phyloP scores from a whole-genome alignment of 1,140 invertebrate genomes.

The Drosophila varians region DNA sequence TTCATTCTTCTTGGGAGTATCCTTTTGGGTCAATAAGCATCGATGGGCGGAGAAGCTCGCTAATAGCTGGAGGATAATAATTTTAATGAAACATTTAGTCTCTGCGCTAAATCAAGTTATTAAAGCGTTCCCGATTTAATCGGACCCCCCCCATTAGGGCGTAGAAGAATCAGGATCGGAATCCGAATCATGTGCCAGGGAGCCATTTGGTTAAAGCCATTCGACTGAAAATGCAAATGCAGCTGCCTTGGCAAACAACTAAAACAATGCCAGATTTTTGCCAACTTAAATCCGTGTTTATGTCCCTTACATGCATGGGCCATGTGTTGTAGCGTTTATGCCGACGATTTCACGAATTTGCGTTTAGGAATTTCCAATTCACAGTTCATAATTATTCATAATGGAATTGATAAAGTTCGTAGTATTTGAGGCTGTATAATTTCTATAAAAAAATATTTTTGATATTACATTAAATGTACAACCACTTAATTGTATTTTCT shows the following conservation, averaged over 20 bases:
- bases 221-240: slow-evolving; percentile 28
- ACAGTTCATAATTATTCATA: too few relatives aligned
- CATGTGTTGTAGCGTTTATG: background rate
- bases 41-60: slow-evolving; percentile 7
- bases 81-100: background rate
- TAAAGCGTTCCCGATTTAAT: background rate
- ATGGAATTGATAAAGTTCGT: too few relatives aligned
- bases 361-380: too few relatives aligned
- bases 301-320: slow-evolving; percentile 10
- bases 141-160: background rate
- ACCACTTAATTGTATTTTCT: too few relatives aligned
- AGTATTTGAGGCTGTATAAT: too few relatives aligned
- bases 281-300: slow-evolving; percentile 63
- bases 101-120: background rate
- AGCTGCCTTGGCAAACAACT: slow-evolving; percentile 41
- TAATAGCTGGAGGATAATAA: too few relatives aligned
- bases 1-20: background rate
- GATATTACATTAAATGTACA: too few relatives aligned
- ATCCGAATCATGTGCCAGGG: slow-evolving; percentile 20
- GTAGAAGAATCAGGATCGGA: slow-evolving; percentile 4
- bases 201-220: slow-evolving; percentile 17
- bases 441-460: too few relatives aligned
- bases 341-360: too few relatives aligned
- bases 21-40: slow-evolving; percentile 34
- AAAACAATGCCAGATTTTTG: slow-evolving; percentile 53